Evolutionary conservation across 2,888 invertebrate genomes (phyloP).

Genomic region (Troglohyphantes excavatus): DNA sequence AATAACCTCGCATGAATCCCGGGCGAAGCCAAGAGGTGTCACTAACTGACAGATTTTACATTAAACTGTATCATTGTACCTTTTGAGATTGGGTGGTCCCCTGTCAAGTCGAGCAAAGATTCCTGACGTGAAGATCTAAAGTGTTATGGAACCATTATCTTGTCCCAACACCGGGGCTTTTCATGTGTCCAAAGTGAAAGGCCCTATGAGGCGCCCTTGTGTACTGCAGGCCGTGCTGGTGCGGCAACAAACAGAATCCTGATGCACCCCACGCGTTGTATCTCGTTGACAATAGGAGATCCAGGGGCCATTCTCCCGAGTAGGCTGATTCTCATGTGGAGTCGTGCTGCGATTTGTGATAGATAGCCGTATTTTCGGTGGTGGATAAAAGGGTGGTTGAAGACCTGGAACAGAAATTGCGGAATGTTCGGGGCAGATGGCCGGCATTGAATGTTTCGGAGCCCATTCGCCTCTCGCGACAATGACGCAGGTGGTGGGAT

Average conservation of each 20-base stretch:
- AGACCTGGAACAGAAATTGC: background rate
- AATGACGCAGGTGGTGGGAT: slow-evolving; percentile 1
- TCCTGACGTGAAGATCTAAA: slow-evolving; percentile 38
- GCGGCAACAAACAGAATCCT: slow-evolving; percentile 19
- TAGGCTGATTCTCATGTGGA: background rate
- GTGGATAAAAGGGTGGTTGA: slow-evolving; percentile 16
- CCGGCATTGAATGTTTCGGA: background rate
- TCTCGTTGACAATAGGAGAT: slow-evolving; percentile 5
- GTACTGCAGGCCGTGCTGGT: slow-evolving; percentile 12
- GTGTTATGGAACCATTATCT: slow-evolving; percentile 66
- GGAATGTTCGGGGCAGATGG: slow-evolving; percentile 33
- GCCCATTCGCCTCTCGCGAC: background rate
- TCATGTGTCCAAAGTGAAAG: slow-evolving; percentile 14
- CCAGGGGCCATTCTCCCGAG: background rate
- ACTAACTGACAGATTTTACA: slow-evolving; percentile 72
- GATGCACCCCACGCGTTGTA: slow-evolving; percentile 28
- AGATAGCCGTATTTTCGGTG: background rate
- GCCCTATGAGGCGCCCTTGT: background rate
- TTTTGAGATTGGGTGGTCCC: slow-evolving; percentile 61
- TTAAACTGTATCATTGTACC: slow-evolving; percentile 64
- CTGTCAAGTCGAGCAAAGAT: slow-evolving; percentile 52
- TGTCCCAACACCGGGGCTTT: slow-evolving; percentile 23
- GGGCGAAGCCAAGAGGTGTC: slow-evolving; percentile 50
- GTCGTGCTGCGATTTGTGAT: slow-evolving; percentile 37
- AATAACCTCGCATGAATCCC: slow-evolving; percentile 6